Evolutionary conservation across 1,140 invertebrate genomes (phyloP), one percentile per base, ranked within the genome.

Genomic region (Vanessa tameamea): DNA sequence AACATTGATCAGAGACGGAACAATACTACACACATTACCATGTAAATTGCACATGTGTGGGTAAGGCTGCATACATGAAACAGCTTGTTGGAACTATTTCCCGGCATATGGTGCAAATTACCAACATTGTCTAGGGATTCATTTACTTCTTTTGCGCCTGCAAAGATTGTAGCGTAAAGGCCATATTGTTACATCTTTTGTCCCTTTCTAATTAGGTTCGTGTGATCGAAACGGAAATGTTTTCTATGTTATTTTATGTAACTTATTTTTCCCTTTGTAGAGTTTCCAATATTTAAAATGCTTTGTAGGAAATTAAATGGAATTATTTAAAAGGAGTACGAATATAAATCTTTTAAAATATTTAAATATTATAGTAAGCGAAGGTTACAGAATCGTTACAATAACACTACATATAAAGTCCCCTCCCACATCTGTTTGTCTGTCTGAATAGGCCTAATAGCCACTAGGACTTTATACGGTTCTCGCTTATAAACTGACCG

Each of bases 71-170:
- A n/a, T 50, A 50, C 51, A 55, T 55, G 37, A 43, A 11, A 43
- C 37, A 6, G 16, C 16, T 55, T 55, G 15, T n/a, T 6, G 51
- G 51, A 57, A 23, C 53, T 20, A 57, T 57, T 61, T 23, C 57
- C 31, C 57, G 26, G 31, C 57, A 61, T 15, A 37, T 61, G 57
- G 57, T 15, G 31, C 57, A 61, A 61, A 61, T 61, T 61, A 61
- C 57, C 53, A 26, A 61, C 57, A 61, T 37, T 61, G 26, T 61
- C 57, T 61, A 14, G 26, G 31, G 31, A 61, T 61, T 37, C 57
- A 61, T 61, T 61, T 61, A 61, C 26, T 61, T 61, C 57, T 61
- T 59, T 61, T 14, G 13, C 26, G 57, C 15, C 57, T 37, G 57
- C 14, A 51, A 61, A 57, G 53, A 57, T 57, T 57, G 12, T 20